These are phyloP conservation scores for Phalacrocorax pelagicus DNA, from an alignment of 2,113 vertebrate species.

Conservation along the genomic window DNA sequence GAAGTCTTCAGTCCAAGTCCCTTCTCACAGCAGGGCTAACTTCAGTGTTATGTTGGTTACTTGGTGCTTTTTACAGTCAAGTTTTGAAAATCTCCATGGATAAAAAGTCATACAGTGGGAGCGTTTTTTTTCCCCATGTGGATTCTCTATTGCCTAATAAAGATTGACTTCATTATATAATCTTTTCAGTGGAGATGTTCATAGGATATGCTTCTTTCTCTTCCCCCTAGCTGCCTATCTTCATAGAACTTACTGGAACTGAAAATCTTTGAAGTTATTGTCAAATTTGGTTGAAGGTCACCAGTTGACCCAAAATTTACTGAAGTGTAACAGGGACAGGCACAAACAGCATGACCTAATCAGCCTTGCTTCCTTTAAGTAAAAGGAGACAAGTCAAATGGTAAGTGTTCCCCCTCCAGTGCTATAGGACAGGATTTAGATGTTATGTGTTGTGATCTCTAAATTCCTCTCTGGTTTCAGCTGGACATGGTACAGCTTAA, in stretches of 20 bases:
- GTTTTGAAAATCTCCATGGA: background rate
- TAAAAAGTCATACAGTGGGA: background rate
- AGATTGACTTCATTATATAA: background rate
- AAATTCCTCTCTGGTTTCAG: background rate
- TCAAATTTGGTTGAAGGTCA: background rate
- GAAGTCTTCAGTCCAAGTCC: background rate
- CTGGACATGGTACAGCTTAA: background rate
- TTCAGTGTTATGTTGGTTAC: background rate
- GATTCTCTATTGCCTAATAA: background rate
- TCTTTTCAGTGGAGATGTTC: background rate
- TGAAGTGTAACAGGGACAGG: background rate
- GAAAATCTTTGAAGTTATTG: background rate
- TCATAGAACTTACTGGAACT: background rate
- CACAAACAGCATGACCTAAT: background rate
- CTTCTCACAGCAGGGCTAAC: background rate
- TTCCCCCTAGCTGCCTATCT: background rate
- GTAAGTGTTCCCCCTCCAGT: background rate
- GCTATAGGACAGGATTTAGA: background rate
- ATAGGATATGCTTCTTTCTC: background rate
- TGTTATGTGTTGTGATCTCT: background rate
- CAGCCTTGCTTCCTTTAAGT: background rate
- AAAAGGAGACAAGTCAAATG: background rate
- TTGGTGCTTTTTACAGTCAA: background rate
- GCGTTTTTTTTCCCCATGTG: fast-evolving
- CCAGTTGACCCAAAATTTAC: background rate